These are phyloP conservation scores for Napeogenes sylphis DNA, from an alignment of 2,888 invertebrate species.

Conservation along the genomic window DNA sequence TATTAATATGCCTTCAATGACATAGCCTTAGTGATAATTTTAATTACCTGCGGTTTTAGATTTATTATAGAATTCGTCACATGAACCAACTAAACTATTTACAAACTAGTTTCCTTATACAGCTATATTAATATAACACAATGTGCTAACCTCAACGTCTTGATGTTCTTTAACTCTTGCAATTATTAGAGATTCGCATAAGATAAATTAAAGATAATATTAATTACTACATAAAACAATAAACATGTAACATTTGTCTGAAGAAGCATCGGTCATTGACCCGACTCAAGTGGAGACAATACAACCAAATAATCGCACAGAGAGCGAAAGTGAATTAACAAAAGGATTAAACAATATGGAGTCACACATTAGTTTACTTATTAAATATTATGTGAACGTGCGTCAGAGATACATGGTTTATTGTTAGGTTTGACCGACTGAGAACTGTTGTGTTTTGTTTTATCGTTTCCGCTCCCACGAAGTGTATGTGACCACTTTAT, in stretches of 20 bases:
- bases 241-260: neutral
- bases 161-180: too few relatives aligned
- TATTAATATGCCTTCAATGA: neutral
- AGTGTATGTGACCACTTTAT: conserved; percentile 7
- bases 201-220: too few relatives aligned
- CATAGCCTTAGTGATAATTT: neutral
- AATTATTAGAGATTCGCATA: too few relatives aligned
- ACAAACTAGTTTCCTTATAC: too few relatives aligned
- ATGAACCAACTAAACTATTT: too few relatives aligned
- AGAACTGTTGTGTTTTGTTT: conserved; percentile 29
- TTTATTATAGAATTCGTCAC: too few relatives aligned
- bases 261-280: conserved; percentile 10
- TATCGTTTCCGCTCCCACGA: conserved; percentile 36
- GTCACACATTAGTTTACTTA: conserved; percentile 15
- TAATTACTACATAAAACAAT: too few relatives aligned
- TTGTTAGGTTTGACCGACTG: conserved; percentile 20
- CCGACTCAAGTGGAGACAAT: conserved; percentile 7
- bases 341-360: conserved; percentile 22
- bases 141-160: too few relatives aligned
- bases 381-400: conserved; percentile 27
- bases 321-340: conserved; percentile 26
- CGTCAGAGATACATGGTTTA: conserved; percentile 12
- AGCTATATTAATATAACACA: too few relatives aligned
- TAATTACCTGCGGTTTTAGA: too few relatives aligned
- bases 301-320: conserved; percentile 10